Evolutionary conservation across 2,113 vertebrate genomes (phyloP).

Genomic region (Cyphomyrus plagiostoma): DNA sequence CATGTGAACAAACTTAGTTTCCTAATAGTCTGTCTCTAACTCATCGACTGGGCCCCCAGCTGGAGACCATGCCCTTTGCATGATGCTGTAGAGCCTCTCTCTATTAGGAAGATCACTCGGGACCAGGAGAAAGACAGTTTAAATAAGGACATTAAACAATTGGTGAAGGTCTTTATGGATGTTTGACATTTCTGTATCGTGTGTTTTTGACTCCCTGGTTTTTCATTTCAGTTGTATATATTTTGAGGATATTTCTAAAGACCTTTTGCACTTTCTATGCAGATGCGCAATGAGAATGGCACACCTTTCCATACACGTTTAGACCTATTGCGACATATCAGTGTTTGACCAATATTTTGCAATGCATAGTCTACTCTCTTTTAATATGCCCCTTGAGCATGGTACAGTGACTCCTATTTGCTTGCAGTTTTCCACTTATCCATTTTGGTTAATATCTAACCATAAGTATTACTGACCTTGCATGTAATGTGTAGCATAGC

Average conservation of each 20-base stretch:
- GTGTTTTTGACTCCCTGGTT: neutral
- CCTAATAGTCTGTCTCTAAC: neutral
- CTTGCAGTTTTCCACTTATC: neutral
- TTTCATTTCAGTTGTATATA: neutral
- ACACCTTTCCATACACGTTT: neutral
- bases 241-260: neutral
- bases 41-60: neutral
- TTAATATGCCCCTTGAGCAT: neutral
- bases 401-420: neutral
- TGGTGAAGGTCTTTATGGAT: neutral
- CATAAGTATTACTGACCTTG: neutral
- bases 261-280: neutral
- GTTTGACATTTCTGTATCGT: neutral
- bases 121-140: neutral
- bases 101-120: neutral
- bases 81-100: neutral
- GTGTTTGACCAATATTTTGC: neutral
- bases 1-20: constrained; percentile 14
- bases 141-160: neutral
- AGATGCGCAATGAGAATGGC: neutral
- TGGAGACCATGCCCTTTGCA: neutral
- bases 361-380: neutral
- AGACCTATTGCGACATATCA: neutral
- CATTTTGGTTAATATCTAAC: neutral
- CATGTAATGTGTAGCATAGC: neutral